Evolutionary conservation across 2,113 vertebrate genomes (phyloP), one percentile per base, ranked within the genome.

Genomic region (Syngnathus floridae): DNA sequence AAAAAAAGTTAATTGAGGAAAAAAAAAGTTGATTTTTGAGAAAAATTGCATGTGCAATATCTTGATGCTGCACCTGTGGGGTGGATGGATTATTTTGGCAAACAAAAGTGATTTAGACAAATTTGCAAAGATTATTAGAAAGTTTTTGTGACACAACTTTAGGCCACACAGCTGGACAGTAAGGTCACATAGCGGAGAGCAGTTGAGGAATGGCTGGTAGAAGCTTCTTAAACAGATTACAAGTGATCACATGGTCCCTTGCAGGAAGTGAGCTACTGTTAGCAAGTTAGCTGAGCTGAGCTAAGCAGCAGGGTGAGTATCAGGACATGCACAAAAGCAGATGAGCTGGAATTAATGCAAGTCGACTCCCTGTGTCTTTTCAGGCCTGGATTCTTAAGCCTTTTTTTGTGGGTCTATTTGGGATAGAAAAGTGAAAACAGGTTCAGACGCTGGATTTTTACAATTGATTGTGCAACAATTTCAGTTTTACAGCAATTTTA

Each of bases 161-260:
- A 31, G 52, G 52, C 52, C 52, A 55, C 21, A 26, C 52, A 55
- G 22, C 22, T 31, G 52, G 52, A 55, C 22, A 31, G 52, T 31
- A 13, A 19, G 22, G 26, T 55, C 52, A 31, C 52, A 31, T n/a
- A 37, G 56, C 35, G 37, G 9, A 59, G 19, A 4, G n/a, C 57
- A 60, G 57, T 55, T 31, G 21, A 31, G 52, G 52, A 55, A 55
- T 55, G 52, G 31, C 22, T 55, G 22, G 52, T 26, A 55, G 57
- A 60, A 60, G 57, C 65, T 70, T 72, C 66, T 76, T 71, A 57
- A 65, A 71, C 52, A 67, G 67, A 75, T 77, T 73, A 70, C 70
- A 31, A 75, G 35, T 59, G 65, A 76, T 76, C 62, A 64, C 62
- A 51, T 49, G 45, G 4, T 49, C 22, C n/a, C 45, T 4, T 2